These are phyloP conservation scores for Peromyscus aztecus DNA, from an alignment of 2,797 vertebrate species.

Conservation along the genomic window DNA sequence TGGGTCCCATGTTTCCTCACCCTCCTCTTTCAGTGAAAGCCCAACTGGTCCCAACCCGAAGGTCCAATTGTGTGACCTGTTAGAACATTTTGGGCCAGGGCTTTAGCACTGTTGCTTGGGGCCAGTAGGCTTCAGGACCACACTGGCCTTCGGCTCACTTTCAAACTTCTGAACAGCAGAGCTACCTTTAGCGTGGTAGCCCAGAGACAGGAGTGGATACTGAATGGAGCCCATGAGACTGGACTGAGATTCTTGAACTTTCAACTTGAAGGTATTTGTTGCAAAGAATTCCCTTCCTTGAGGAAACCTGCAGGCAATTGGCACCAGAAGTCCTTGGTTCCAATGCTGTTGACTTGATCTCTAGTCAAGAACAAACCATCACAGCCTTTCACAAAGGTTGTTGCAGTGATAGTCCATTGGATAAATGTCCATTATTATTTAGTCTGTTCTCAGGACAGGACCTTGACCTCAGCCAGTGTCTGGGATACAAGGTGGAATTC, in stretches of 20 bases:
- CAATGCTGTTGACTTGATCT: not conserved
- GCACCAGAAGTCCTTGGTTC: not conserved
- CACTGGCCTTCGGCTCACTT: conserved; percentile 83
- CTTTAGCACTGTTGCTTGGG: not conserved
- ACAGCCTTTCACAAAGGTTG: conserved; percentile 69
- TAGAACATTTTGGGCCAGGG: conserved; percentile 71
- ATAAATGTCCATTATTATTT: not conserved
- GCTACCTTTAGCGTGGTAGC: conserved; percentile 87
- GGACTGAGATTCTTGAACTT: not conserved
- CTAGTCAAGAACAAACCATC: conserved; percentile 30
- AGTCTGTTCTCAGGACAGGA: not conserved
- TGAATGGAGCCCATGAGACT: too few species aligned
- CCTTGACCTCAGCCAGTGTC: not conserved
- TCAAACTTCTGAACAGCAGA: conserved; percentile 90
- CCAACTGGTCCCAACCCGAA: conserved; percentile 79
- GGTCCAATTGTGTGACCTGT: conserved; percentile 89
- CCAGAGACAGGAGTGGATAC: not conserved
- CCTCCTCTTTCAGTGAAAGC: not conserved
- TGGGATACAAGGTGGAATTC: not conserved
- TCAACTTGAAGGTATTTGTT: not conserved
- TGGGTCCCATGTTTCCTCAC: not conserved
- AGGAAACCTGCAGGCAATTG: not conserved
- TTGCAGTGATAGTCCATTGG: not conserved
- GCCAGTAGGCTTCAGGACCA: not conserved
- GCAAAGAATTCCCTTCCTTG: not conserved